Evolutionary conservation across 2,888 invertebrate genomes (phyloP).

Genomic region (Steinernema scapterisci): DNA sequence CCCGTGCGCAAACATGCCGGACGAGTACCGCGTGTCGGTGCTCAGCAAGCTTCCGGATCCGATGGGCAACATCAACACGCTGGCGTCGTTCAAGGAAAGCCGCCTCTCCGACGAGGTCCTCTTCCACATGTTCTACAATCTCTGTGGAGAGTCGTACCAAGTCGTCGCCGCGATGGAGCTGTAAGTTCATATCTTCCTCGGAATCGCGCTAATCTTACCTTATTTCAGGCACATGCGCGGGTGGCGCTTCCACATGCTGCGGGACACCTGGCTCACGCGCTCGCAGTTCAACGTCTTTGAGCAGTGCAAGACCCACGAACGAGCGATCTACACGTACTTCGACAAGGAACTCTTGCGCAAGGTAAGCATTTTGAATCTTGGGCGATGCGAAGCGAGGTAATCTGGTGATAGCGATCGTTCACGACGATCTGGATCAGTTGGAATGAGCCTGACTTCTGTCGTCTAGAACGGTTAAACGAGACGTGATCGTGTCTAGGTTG

Average conservation of each 20-base stretch:
- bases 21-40: conserved; percentile 23
- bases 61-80: not conserved
- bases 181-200: not conserved
- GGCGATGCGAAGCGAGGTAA: not conserved
- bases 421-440: no score
- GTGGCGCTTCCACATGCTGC: conserved; percentile 11
- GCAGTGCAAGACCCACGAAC: not conserved
- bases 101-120: not conserved
- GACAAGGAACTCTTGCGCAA: not conserved
- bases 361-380: conserved; percentile 6
- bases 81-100: not conserved
- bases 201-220: not conserved
- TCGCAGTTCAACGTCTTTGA: conserved; percentile 9
- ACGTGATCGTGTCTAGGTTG: no score
- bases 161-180: not conserved
- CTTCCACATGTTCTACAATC: conserved; percentile 21
- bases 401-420: no score
- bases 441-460: no score
- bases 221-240: not conserved
- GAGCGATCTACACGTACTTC: conserved; percentile 4
- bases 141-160: conserved; percentile 12
- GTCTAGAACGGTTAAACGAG: no score
- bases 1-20: conserved; percentile 3
- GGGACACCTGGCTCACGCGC: not conserved
- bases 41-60: conserved; percentile 1